A percentile compares a stretch with the other conserved stretches of the same genome.
phyloP scores from a whole-genome alignment of 2,113 vertebrate genomes.

The Corythoichthys haematopterus region DNA sequence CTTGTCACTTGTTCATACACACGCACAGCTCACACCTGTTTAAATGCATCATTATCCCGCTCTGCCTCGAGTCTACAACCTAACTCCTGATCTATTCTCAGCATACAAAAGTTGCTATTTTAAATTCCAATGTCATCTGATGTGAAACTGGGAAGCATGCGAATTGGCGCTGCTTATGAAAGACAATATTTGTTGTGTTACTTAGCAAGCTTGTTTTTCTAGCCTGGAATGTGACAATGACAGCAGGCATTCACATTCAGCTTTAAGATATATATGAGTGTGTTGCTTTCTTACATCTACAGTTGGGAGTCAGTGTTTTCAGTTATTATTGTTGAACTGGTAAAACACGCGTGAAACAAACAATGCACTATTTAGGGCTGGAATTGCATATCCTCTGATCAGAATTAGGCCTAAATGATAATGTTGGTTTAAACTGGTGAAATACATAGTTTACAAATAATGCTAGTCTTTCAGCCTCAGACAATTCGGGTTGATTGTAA shows the following conservation, averaged over 20 bases:
- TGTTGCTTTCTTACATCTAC: no score
- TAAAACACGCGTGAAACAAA: not conserved
- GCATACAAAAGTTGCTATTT: slow-evolving; percentile 39
- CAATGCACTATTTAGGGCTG: no score
- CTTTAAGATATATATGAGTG: not conserved
- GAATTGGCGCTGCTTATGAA: slow-evolving; percentile 2
- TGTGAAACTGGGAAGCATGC: slow-evolving; percentile 16
- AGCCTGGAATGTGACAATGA: slow-evolving; percentile 2
- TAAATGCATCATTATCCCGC: slow-evolving; percentile 23
- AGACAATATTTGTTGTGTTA: not conserved
- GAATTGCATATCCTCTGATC: not conserved
- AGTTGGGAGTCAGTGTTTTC: not conserved
- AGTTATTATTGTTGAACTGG: not conserved
- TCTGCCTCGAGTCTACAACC: not conserved
- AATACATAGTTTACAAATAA: no score
- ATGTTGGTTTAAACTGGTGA: not conserved
- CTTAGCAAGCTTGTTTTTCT: not conserved
- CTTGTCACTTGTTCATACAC: not conserved
- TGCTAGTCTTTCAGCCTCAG: no score
- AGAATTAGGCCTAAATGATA: not conserved
- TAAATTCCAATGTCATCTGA: slow-evolving; percentile 45
- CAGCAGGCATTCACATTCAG: not conserved
- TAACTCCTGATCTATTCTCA: slow-evolving; percentile 31
- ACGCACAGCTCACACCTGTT: slow-evolving; percentile 35
- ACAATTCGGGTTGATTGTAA: no score